Evolutionary conservation across 1,140 invertebrate genomes (phyloP).

Genomic region (Cherax destructor): DNA sequence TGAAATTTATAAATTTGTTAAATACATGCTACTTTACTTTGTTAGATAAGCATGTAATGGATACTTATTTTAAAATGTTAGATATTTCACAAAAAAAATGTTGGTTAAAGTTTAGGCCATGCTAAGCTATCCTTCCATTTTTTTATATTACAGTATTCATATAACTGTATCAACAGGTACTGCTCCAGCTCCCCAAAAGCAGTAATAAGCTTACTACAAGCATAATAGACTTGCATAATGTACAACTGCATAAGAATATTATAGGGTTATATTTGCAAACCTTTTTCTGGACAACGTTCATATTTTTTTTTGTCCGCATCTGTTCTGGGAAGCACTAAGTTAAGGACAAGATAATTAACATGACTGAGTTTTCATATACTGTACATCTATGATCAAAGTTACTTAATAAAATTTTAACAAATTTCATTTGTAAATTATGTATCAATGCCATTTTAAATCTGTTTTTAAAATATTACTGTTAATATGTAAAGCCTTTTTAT

Average conservation of each 20-base stretch:
- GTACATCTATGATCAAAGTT: neutral
- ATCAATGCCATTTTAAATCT: neutral
- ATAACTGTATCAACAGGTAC: constrained; percentile 38
- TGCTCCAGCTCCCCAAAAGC: constrained; percentile 45
- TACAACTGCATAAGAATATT: constrained; percentile 57
- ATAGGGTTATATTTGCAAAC: constrained; percentile 30
- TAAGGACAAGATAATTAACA: neutral
- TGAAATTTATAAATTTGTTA: constrained; percentile 46
- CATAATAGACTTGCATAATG: constrained; percentile 57
- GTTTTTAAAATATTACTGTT: neutral
- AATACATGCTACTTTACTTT: constrained; percentile 54
- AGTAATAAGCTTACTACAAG: constrained; percentile 50
- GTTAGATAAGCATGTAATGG: constrained; percentile 56
- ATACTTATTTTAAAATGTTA: constrained; percentile 52
- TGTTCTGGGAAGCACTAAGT: constrained; percentile 15
- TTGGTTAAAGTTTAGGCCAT: constrained; percentile 51
- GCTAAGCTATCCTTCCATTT: constrained; percentile 59
- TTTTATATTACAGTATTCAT: constrained; percentile 30
- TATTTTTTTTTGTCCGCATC: neutral
- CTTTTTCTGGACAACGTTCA: neutral
- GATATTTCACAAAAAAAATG: constrained; percentile 46
- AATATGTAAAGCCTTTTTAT: neutral
- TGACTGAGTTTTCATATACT: neutral
- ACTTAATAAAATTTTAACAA: neutral
- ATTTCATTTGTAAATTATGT: neutral